A percentile compares a stretch with the other conserved stretches of the same genome.
Evolutionary conservation across 2,797 vertebrate genomes (phyloP).

Genomic region (Denticeps clupeoides): DNA sequence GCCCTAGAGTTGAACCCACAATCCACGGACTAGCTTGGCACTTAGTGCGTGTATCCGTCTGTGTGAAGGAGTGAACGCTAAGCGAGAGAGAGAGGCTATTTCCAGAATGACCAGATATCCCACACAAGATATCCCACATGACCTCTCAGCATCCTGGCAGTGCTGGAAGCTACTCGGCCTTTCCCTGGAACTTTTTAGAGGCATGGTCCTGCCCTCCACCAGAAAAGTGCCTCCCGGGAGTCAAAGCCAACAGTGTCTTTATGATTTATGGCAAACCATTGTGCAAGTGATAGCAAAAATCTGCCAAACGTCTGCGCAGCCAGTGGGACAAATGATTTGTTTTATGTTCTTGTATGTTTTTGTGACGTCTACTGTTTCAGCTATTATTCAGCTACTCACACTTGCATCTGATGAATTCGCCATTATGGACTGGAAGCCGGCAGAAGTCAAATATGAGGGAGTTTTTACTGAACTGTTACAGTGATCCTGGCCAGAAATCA

Average conservation of each 20-base stretch:
- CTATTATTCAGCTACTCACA: no score
- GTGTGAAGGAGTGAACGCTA: not conserved
- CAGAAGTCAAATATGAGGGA: no score
- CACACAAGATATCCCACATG: slow-evolving; percentile 30
- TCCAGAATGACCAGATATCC: slow-evolving; percentile 46
- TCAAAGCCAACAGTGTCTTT: slow-evolving; percentile 59
- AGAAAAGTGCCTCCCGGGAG: slow-evolving; percentile 57
- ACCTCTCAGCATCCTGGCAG: slow-evolving; percentile 52
- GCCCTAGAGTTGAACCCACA: slow-evolving; percentile 58
- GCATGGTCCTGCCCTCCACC: slow-evolving; percentile 51
- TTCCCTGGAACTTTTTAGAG: slow-evolving; percentile 54
- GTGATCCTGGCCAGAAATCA: slow-evolving; percentile 54
- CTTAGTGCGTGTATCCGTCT: not conserved
- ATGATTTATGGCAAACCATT: slow-evolving; percentile 51
- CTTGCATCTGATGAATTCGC: no score
- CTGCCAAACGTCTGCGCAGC: slow-evolving; percentile 40
- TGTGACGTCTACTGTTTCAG: slow-evolving; percentile 2
- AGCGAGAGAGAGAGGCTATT: slow-evolving; percentile 5
- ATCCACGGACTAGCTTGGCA: slow-evolving; percentile 34
- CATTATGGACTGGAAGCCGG: no score
- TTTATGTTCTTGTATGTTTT: not conserved
- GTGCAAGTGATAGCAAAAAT: slow-evolving; percentile 58
- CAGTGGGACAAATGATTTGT: slow-evolving; percentile 4
- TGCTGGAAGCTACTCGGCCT: slow-evolving; percentile 50
- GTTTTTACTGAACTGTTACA: slow-evolving; percentile 37